A percentile compares a stretch with the other conserved stretches of the same genome.
Conservation (phyloP, 92 coral and sea anemone species). For the Epizoanthus fatuus region DNA sequence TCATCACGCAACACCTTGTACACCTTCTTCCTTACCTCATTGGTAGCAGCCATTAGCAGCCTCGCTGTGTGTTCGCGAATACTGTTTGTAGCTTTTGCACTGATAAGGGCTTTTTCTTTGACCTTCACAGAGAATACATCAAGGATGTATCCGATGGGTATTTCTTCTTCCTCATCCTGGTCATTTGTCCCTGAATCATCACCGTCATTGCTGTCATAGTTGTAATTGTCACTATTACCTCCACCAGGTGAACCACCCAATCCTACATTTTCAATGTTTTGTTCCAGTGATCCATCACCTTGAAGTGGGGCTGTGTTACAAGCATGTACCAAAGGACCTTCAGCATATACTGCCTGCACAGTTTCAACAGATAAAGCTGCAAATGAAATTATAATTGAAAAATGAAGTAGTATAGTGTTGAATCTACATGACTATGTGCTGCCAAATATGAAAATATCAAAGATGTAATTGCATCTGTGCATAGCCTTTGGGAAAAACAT, state of each 20-base stretch:
- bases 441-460: too few relatives aligned
- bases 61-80: conserved; percentile 16
- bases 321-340: conserved; percentile 13
- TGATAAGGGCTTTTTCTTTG: conserved; percentile 17
- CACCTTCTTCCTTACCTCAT: conserved; percentile 11
- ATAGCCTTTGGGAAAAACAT: background rate
- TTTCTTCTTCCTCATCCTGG: conserved; percentile 10
- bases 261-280: conserved; percentile 18
- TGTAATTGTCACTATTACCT: conserved; percentile 14
- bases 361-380: conserved; percentile 10
- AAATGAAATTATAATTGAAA: conserved; percentile 1
- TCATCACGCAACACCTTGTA: conserved; percentile 18
- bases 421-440: too few relatives aligned
- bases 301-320: conserved; percentile 18
- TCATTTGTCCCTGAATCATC: background rate
- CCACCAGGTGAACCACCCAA: conserved; percentile 12
- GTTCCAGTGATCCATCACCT: conserved; percentile 14
- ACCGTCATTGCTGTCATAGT: background rate
- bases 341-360: conserved; percentile 8
- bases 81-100: conserved; percentile 18
- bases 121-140: conserved; percentile 18
- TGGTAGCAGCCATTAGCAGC: conserved; percentile 15
- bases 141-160: conserved; percentile 14
- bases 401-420: background rate
- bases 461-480: conserved; percentile 9